Evolutionary conservation across 2,888 invertebrate species (phyloP).

Genomic region (Lamellibrachia columna): DNA sequence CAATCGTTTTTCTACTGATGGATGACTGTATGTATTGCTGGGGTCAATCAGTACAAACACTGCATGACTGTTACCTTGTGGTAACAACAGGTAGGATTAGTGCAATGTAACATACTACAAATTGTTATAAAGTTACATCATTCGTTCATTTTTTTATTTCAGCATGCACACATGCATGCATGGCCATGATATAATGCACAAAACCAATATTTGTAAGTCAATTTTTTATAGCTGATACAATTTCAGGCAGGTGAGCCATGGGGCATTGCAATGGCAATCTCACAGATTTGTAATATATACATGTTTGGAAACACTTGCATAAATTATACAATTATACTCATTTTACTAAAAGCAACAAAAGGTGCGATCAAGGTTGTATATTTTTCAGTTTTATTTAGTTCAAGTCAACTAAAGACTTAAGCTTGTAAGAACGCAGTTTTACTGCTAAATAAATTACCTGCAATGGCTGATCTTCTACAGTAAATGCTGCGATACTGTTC

Average conservation of each 20-base stretch:
- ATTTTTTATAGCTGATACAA: no score
- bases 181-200: no score
- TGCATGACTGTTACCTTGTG: slow-evolving; percentile 28
- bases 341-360: background rate
- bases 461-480: slow-evolving; percentile 13
- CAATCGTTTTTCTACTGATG: slow-evolving; percentile 32
- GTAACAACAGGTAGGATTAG: background rate
- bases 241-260: no score
- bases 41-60: slow-evolving; percentile 31
- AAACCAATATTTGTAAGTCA: no score
- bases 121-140: no score
- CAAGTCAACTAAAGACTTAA: background rate
- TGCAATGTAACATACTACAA: background rate
- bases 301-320: no score
- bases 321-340: no score
- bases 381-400: background rate
- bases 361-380: background rate
- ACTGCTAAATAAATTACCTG: background rate
- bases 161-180: no score
- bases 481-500: slow-evolving; percentile 48
- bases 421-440: background rate
- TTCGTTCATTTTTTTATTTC: no score
- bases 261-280: no score
- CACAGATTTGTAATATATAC: no score
- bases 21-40: slow-evolving; percentile 28